Evolutionary conservation across 64 coral and sea anemone species (phyloP).

Genomic region (Montipora efflorescens): DNA sequence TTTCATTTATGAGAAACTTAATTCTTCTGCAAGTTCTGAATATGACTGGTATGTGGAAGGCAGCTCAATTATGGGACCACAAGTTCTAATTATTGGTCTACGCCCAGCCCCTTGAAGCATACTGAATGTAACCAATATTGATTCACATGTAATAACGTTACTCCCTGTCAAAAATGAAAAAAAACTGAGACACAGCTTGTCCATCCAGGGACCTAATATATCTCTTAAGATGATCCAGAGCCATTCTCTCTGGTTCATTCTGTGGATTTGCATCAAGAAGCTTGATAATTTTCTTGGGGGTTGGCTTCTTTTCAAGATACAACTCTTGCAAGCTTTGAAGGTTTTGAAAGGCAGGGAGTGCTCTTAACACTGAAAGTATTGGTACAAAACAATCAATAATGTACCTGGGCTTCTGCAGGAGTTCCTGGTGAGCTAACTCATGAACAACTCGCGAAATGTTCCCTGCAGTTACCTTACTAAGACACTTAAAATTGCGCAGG

Average conservation of each 20-base stretch:
- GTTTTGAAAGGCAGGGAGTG: not conserved
- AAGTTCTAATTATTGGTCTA: constrained; percentile 56
- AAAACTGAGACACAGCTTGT: no score
- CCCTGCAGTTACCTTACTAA: no score
- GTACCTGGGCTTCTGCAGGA: no score
- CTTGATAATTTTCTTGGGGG: not conserved
- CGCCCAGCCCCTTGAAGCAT: constrained; percentile 44
- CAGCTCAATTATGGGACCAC: constrained; percentile 71
- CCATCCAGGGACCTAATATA: constrained; percentile 36
- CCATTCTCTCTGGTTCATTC: constrained; percentile 51
- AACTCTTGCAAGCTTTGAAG: constrained; percentile 51
- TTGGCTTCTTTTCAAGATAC: constrained; percentile 41
- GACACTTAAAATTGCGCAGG: no score
- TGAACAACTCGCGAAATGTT: no score
- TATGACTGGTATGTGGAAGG: constrained; percentile 72
- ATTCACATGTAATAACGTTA: no score
- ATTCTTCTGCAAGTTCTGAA: no score
- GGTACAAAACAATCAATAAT: no score
- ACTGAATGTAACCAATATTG: constrained; percentile 58
- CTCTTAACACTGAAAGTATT: no score
- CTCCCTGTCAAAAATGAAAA: no score
- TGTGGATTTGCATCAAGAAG: constrained; percentile 50
- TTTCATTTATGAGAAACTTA: no score
- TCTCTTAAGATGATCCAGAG: constrained; percentile 37
- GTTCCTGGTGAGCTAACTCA: no score